A percentile compares a stretch with the other conserved stretches of the same genome.
phyloP scores from a whole-genome alignment of 2,888 invertebrate species.

The Mamestra brassicae region DNA sequence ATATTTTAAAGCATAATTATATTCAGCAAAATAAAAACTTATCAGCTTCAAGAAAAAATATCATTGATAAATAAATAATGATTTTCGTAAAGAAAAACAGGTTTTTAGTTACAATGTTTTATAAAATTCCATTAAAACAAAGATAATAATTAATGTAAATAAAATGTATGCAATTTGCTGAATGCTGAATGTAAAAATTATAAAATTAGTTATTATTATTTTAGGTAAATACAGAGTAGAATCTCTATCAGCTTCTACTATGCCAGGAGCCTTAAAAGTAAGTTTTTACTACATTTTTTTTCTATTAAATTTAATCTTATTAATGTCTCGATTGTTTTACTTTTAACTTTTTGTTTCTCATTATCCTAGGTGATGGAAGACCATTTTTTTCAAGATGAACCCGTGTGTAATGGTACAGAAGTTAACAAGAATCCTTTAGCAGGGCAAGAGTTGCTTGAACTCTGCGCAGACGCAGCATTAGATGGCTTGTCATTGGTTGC shows the following conservation, averaged over 20 bases:
- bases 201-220: slow-evolving; percentile 52
- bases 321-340: background rate
- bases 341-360: background rate
- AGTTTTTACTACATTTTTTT: slow-evolving; percentile 67
- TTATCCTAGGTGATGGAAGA: slow-evolving; percentile 85
- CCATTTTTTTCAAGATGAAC: slow-evolving; percentile 92
- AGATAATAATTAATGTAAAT: too few relatives aligned
- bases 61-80: too few relatives aligned
- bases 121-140: too few relatives aligned
- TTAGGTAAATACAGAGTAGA: slow-evolving; percentile 91
- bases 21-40: too few relatives aligned
- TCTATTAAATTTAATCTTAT: background rate
- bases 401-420: slow-evolving; percentile 90
- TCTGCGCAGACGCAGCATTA: slow-evolving; percentile 90
- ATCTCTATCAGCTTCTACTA: slow-evolving; percentile 88
- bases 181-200: too few relatives aligned
- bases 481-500: slow-evolving; percentile 93
- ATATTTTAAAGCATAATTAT: too few relatives aligned
- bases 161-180: too few relatives aligned
- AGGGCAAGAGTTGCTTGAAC: slow-evolving; percentile 90
- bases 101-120: too few relatives aligned
- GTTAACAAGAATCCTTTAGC: slow-evolving; percentile 90
- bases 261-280: slow-evolving; percentile 91
- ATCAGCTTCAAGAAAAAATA: too few relatives aligned
- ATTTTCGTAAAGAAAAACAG: too few relatives aligned